phyloP scores from a whole-genome alignment of 2,797 vertebrate species.

The Danio aesculapii region DNA sequence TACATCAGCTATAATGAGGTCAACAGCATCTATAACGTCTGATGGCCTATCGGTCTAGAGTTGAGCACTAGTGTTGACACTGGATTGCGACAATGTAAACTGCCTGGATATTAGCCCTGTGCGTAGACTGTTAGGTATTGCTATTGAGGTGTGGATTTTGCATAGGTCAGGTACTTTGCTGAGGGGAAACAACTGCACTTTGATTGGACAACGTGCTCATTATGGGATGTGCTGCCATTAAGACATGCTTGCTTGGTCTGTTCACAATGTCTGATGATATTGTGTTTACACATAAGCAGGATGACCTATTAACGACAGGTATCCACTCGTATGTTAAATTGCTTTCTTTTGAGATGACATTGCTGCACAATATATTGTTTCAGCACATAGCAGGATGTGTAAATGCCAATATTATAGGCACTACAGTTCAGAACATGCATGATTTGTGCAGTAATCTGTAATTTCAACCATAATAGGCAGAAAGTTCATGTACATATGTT shows the following conservation, averaged over 20 bases:
- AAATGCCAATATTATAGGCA: no score
- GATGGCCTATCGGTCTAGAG: neutral
- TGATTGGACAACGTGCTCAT: slow-evolving; percentile 41
- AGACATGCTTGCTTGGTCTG: slow-evolving; percentile 12
- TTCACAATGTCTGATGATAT: no score
- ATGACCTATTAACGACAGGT: no score
- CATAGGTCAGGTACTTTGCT: slow-evolving; percentile 33
- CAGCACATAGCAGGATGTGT: no score
- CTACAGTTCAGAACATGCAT: no score
- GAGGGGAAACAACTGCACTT: neutral
- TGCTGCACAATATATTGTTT: no score
- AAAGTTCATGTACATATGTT: no score
- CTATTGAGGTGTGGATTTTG: slow-evolving; percentile 23
- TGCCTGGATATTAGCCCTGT: slow-evolving; percentile 43
- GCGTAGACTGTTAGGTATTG: neutral
- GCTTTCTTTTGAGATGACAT: no score
- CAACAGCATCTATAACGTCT: slow-evolving; percentile 17
- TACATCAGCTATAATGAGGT: slow-evolving; percentile 38
- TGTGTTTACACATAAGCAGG: no score
- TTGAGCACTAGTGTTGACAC: neutral
- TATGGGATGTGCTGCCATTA: slow-evolving; percentile 11
- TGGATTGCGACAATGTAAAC: slow-evolving; percentile 6
- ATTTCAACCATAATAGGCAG: no score
- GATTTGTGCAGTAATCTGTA: no score
- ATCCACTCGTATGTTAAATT: no score